Percentiles rank a stretch among this genome's conserved stretches.
phyloP scores from a whole-genome alignment of 2,113 vertebrate genomes.

The Cavia porcellus region DNA sequence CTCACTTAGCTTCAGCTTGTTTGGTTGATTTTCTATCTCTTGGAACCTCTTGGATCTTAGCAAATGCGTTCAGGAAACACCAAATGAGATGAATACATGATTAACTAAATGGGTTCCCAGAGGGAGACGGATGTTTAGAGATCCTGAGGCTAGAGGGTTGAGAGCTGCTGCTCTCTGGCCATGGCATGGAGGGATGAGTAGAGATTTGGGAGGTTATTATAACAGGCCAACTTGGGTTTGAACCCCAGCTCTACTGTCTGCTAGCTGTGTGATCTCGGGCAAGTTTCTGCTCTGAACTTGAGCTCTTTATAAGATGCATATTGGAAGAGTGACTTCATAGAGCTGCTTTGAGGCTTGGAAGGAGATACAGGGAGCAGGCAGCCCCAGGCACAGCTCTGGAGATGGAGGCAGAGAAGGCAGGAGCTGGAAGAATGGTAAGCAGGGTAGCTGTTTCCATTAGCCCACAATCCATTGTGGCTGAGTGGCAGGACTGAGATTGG shows the following conservation, averaged over 20 bases:
- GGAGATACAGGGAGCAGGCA: neutral
- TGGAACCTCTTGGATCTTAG: neutral
- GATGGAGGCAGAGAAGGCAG: neutral
- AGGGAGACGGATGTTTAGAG: neutral
- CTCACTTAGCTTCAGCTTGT: neutral
- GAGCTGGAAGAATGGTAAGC: neutral
- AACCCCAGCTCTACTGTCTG: neutral
- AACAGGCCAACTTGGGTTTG: neutral
- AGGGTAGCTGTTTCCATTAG: slow-evolving; percentile 19
- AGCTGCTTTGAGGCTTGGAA: neutral
- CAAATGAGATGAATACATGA: neutral
- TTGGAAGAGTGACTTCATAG: neutral
- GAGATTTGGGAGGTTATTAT: neutral
- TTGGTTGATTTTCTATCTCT: neutral
- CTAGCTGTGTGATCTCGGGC: neutral
- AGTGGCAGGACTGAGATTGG: neutral
- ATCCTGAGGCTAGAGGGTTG: neutral
- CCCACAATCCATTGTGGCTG: neutral
- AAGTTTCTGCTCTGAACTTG: slow-evolving; percentile 6
- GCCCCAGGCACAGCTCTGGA: neutral
- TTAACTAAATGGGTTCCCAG: neutral
- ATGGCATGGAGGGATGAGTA: too few species aligned
- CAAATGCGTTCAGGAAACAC: neutral
- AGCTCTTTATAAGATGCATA: slow-evolving; percentile 38
- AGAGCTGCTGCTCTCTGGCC: neutral